Evolutionary conservation across 2,113 vertebrate genomes (phyloP), one percentile per base, ranked within the genome.

Genomic region (Eleginops maclovinus): DNA sequence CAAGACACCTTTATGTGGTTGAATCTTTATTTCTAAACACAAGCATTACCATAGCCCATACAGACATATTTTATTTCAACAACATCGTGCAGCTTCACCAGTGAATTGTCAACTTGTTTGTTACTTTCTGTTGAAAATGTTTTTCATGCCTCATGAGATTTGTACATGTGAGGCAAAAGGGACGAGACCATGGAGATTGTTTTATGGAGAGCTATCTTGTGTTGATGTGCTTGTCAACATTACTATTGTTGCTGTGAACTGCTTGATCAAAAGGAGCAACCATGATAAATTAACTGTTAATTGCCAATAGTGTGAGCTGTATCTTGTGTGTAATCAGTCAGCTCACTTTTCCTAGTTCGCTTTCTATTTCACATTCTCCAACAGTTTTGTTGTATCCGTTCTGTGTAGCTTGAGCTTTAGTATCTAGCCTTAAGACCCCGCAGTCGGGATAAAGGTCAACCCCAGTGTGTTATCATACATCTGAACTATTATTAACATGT

Each of bases 371-470:
- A 90, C 84, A 81, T 89, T 84, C 88, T 90, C 77, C 85, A 50
- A 86, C 86, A 71, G 86, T 91, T 92, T 72, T 79, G 90, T 92
- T 91, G 81, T 96, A 96, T 95, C 95, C 94, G 92, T 96, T 94
- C 94, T 94, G 95, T 97, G 96, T 96, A 91, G 92, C 85, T 92
- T 90, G 95, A 97, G 96, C 95, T 96, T 96, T 95, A 96, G 95
- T 97, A 96, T 96, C 88, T 90, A 93, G 89, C 91, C 92, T 91
- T 90, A 90, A 82, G 60, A 90, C 87, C 91, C 91, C 81, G 77
- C 88, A 81, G 87, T 87, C 71, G 73, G 91, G 88, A 88, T 82
- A 77, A 88, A 87, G 86, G 91, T 93, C 85, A 92, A 91, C 79
- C 87, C 87, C 83, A 79, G 82, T 80, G 91, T 93, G 89, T 94